Base-by-base conservation (phyloP, 2,797 vertebrate species). In the Champsocephalus esox region DNA sequence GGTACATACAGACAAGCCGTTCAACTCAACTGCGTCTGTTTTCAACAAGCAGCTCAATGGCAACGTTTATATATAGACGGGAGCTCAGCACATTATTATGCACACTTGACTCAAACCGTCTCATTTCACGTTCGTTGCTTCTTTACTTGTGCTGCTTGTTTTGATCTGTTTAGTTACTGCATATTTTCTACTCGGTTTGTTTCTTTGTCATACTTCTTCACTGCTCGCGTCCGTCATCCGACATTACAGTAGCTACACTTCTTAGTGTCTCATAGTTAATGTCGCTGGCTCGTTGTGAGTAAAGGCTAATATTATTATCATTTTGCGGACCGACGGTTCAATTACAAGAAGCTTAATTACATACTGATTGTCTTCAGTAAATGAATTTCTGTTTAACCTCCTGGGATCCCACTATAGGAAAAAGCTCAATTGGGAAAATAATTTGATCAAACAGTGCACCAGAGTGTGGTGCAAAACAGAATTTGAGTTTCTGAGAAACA, bases 271-370 rank as follows among this genome's bases (percentile, higher is more conserved):
- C 73, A 34, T n/a, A 41, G 71, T 66, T 80, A 66, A 77, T 76
- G 67, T 81, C 34, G 12, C 50, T n/a, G 12, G 28, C 56, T 71
- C 58, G 0, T 63, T 55, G 49, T 84, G 84, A 91, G 87, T 87
- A 84, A 88, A 82, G 55, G 64, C 67, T 85, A 87, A 84, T 81
- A 84, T 83, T 88, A 76, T 88, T 90, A 89, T 85, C 55, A 68
- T 86, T 87, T 91, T 28, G 81, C 77, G 83, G 79, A 86, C 87
- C 61, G 68, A 81, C 79, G 85, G 87, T 89, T 86, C 87, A 89
- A 89, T 92, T 92, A 89, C 83, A 88, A 88, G 83, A 82, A 88
- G 82, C 73, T 92, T 90, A 91, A 92, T 92, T 92, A 91, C 75
- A 82, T 59, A 75, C 66, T 60, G 66, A 88, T 92, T 92, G 85